Percentiles rank a stretch among this genome's conserved stretches.
phyloP scores from a whole-genome alignment of 2,888 invertebrate species.

The Limenitis arthemis region DNA sequence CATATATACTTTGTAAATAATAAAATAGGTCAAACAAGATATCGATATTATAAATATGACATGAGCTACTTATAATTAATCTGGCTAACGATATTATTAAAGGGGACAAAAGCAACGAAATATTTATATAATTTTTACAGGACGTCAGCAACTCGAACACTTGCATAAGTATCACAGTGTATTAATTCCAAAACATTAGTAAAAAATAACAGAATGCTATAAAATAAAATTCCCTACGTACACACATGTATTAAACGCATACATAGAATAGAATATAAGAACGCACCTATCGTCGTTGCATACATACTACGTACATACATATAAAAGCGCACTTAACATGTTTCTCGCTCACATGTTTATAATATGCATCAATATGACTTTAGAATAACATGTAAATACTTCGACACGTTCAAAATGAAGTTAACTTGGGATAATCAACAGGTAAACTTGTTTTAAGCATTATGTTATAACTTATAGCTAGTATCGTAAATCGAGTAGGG shows the following conservation, averaged over 20 bases:
- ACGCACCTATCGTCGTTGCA: constrained; percentile 29
- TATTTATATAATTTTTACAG: too few relatives aligned
- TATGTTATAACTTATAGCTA: constrained; percentile 35
- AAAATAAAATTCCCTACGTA: too few relatives aligned
- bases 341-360: constrained; percentile 32
- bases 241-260: constrained; percentile 24
- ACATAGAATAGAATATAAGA: constrained; percentile 21
- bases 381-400: constrained; percentile 30
- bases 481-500: constrained; percentile 61
- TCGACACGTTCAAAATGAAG: constrained; percentile 14
- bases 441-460: constrained; percentile 24
- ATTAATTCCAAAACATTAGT: too few relatives aligned
- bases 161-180: too few relatives aligned
- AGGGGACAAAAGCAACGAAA: too few relatives aligned
- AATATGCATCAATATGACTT: constrained; percentile 31
- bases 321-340: constrained; percentile 25
- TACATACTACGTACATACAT: constrained; percentile 18
- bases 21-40: too few relatives aligned
- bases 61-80: too few relatives aligned
- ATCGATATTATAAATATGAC: too few relatives aligned
- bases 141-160: too few relatives aligned
- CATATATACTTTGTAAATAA: too few relatives aligned
- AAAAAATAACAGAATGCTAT: too few relatives aligned
- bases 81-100: too few relatives aligned
- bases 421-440: constrained; percentile 38